Evolutionary conservation across 2,888 invertebrate genomes (phyloP), one percentile per base, ranked within the genome.

Genomic region (Amiota minor): DNA sequence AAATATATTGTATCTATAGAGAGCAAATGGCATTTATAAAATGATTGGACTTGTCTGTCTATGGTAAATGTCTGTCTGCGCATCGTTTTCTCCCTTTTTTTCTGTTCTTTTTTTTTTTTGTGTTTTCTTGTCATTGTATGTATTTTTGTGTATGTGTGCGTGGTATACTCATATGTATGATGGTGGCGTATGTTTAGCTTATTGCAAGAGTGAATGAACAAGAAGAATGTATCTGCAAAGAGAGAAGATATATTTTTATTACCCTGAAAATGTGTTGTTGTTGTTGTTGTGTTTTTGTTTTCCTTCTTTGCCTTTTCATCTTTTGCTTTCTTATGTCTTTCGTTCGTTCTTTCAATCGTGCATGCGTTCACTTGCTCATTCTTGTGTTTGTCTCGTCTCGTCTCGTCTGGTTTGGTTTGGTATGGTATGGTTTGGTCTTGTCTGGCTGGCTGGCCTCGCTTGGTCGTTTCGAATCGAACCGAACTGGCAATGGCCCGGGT

Each of bases 21-120:
- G 82, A 80, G 81, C 85, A 86, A 85, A 84, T 84, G 83, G 81
- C 82, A 80, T 83, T 82, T 86, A 84, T 84, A 86, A 86, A 84
- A 85, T 86, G 82, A 84, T 84, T 86, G 81, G 86, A 80, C 79
- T 77, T 83, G 79, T 80, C 77, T 76, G 74, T 73, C 71, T 68
- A n/a, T n/a, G n/a, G n/a, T n/a, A 64, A 74, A 72, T 68, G 70
- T 67, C 23, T 64, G 53, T 45, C 50, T 53, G 12, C 23, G 23
- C 23, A 67, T 20, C 59, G 11, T 20, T n/a, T 18, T 55, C 20
- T 59, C 59, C 18, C 20, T 59, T 59, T 20, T 1, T 71, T 53
- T 62, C 35, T 55, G n/a, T 45, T 16, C 11, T n/a, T 0, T 50
- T 10, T 50, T 2, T n/a, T 3, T 50, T 50, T n/a, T 50, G 12